These are phyloP conservation scores for Eupithecia subfuscata DNA, from an alignment of 2,888 invertebrate species.

Conservation along the genomic window DNA sequence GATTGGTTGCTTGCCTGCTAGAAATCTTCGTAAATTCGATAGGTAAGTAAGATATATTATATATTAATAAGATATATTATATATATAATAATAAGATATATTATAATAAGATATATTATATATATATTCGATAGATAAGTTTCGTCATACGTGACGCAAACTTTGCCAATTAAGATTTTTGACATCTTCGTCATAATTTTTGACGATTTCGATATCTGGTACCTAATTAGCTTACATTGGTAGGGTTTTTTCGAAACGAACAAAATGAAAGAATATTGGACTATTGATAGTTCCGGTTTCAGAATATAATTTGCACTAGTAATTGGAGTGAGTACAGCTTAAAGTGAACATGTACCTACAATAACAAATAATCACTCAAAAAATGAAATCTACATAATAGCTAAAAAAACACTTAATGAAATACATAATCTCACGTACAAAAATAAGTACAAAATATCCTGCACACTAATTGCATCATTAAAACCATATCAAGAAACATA, in stretches of 20 bases:
- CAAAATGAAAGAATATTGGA: not conserved
- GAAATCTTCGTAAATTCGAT: conserved; percentile 15
- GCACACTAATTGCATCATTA: conserved; percentile 35
- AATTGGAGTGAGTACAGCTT: not conserved
- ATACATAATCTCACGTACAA: not conserved
- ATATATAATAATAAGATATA: no score
- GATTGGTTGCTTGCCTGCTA: conserved; percentile 19
- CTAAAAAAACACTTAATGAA: not conserved
- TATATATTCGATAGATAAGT: no score
- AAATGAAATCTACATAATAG: not conserved
- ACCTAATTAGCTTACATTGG: not conserved
- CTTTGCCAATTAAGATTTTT: not conserved
- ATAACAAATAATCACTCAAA: not conserved
- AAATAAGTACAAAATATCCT: not conserved
- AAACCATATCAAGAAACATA: conserved; percentile 30
- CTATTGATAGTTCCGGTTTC: not conserved
- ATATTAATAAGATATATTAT: no score
- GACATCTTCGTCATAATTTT: not conserved
- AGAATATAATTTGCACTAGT: not conserved
- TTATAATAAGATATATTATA: no score
- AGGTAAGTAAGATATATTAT: no score
- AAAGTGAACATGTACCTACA: not conserved
- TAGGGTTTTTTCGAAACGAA: not conserved
- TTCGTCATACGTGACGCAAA: not conserved
- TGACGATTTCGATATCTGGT: not conserved